Base-by-base conservation (phyloP, 2,113 vertebrate species). In the Elaphurus davidianus region DNA sequence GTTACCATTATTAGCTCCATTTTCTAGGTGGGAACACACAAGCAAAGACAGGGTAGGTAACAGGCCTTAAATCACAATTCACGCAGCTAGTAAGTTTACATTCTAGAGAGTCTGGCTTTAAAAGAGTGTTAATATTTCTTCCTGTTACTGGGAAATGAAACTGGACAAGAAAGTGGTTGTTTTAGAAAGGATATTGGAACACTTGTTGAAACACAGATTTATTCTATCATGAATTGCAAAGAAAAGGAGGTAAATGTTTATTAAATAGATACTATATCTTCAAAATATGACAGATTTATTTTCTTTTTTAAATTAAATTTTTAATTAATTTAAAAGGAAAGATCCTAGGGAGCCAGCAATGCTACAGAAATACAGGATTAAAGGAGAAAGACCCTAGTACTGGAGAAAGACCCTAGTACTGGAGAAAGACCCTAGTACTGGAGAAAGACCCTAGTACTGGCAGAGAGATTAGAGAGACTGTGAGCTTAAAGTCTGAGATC, bases 241-340 rank as follows among this genome's bases (percentile, higher is more conserved):
- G 50, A 57, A 30, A 90, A 52, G 33, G 36, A 60, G 43, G n/a
- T 19, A 64, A 71, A 52, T 79, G 52, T 62, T 93, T 85, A 79
- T 45, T 74, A 16, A 94, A 54, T 62, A 82, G 19, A 64, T n/a
- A 74, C 30, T 54, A 23, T 52, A 30, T 78, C 28, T 95, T 57
- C 19, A 71, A 78, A 59, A 85, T 52, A 40, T 23, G 12, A 62
- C 30, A n/a, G 45, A 81, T 52, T 50, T 52, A 33, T 33, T 81
- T 81, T 81, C 16, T 52, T 33, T 81, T 33, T 97, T 94, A 97
- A 96, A 96, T 97, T 96, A 91, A 97, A 89, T 3, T 87, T 97
- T 96, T 96, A 98, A 96, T 96, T 90, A 90, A 81, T 52, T 81
- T 21, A 52, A 52, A 82, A 76, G 43, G 36, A 87, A 91, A 91